phyloP scores from a whole-genome alignment of 2,113 vertebrate species.

The Candoia aspera region DNA sequence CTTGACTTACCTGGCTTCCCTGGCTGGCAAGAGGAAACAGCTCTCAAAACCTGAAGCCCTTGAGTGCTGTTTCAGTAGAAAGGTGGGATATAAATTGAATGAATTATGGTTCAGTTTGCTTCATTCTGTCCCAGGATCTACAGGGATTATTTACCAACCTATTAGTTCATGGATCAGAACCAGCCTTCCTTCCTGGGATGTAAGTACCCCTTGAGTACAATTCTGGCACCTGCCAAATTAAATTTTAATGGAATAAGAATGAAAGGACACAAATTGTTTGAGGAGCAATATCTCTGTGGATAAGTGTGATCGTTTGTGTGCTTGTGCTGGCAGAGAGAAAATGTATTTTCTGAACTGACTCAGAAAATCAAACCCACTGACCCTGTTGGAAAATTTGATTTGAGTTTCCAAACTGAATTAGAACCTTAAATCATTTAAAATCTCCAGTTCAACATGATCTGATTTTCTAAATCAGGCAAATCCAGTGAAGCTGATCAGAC shows the following conservation, averaged over 20 bases:
- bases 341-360: neutral
- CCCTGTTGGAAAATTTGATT: neutral
- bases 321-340: neutral
- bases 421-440: neutral
- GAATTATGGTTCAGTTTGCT: neutral
- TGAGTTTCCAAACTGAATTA: neutral
- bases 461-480: neutral
- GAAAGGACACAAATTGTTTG: neutral
- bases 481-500: neutral
- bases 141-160: neutral
- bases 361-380: neutral
- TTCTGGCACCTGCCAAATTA: neutral
- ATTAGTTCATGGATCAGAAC: neutral
- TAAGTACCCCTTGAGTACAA: neutral
- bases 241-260: neutral
- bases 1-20: neutral
- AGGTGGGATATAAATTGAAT: neutral
- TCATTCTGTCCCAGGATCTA: neutral
- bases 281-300: neutral
- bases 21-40: neutral
- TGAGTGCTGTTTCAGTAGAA: neutral
- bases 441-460: neutral
- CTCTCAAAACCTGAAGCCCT: neutral
- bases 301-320: neutral
- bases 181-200: neutral